Evolutionary conservation across 2,113 vertebrate genomes (phyloP), one percentile per base, ranked within the genome.

Genomic region (Butorides virescens): DNA sequence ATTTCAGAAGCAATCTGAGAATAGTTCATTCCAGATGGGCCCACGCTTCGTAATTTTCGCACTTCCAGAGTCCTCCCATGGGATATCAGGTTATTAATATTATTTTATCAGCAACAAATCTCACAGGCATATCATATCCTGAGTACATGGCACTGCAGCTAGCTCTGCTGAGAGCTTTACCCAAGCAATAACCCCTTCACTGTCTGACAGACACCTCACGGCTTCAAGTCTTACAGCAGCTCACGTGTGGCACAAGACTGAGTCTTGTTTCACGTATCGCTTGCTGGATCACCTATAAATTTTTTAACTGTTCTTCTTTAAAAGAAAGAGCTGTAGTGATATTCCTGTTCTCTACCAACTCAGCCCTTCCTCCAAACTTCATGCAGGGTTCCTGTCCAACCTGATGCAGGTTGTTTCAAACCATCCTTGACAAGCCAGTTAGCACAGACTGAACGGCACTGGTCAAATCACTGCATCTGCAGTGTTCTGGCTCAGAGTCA

Each of bases 1-100:
- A 63, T 90, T 93, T 90, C 94, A 92, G n/a, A 83, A 90, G 26
- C 42, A 66, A 49, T 59, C 56, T 68, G 61, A 68, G 92, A 84
- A 66, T 27, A 71, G 39, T 16, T 94, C 15, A 8, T 67, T 88
- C 27, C 81, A 86, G 52, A 68, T 34, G 32, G 39, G 53, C 37
- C 44, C 34, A 75, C 0, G 0, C 19, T 67, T 84, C 1, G 1
- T 71, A 55, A 77, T 88, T 86, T 90, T 92, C 1, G 0, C 37
- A 59, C 32, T 72, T 82, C 34, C 52, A 75, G 56, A 66, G n/a
- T 47, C 47, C 26, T 92, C n/a, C 19, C 32, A 74, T 13, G 44
- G 71, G 55, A 52, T 29, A 94, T 62, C 52, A 62, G 17, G n/a
- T 94, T 72, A 71, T 85, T 86, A 52, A 82, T 53, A 27, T 46